A percentile compares a stretch with the other conserved stretches of the same genome.
Conservation (phyloP, 2,113 vertebrate species). For the Chloroceryle aenea region DNA sequence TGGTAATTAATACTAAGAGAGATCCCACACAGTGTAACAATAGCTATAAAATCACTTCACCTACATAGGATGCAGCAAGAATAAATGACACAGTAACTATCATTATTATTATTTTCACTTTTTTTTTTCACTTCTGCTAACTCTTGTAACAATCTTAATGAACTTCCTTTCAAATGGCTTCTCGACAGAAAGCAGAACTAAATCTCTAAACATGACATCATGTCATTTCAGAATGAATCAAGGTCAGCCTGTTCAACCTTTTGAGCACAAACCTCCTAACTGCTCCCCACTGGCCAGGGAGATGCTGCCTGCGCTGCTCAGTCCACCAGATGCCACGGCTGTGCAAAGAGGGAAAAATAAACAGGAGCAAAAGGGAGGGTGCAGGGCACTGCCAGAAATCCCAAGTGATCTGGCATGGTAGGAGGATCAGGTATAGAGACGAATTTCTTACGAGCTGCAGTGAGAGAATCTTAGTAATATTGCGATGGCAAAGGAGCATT, state of each 20-base stretch:
- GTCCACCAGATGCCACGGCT: neutral
- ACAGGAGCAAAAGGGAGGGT: neutral
- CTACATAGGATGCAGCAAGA: constrained; percentile 1
- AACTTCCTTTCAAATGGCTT: constrained; percentile 58
- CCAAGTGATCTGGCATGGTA: neutral
- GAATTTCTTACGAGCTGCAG: neutral
- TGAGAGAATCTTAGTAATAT: neutral
- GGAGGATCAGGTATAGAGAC: neutral
- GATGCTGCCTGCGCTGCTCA: neutral
- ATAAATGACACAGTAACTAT: constrained; percentile 3
- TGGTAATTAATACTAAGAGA: constrained; percentile 5
- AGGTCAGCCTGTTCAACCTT: constrained; percentile 10
- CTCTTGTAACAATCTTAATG: constrained; percentile 35
- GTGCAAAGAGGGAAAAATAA: neutral
- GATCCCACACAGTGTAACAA: neutral
- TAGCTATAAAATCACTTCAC: constrained; percentile 47
- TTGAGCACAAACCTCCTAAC: neutral
- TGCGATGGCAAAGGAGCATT: neutral
- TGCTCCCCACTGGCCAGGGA: neutral
- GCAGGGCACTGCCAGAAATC: neutral
- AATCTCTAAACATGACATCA: neutral
- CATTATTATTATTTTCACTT: neutral
- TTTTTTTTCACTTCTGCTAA: constrained; percentile 3
- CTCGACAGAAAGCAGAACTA: constrained; percentile 43
- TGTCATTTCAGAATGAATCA: neutral